Conservation (phyloP, 2,113 vertebrate genomes). For the Pseudorectes ferrugineus region DNA sequence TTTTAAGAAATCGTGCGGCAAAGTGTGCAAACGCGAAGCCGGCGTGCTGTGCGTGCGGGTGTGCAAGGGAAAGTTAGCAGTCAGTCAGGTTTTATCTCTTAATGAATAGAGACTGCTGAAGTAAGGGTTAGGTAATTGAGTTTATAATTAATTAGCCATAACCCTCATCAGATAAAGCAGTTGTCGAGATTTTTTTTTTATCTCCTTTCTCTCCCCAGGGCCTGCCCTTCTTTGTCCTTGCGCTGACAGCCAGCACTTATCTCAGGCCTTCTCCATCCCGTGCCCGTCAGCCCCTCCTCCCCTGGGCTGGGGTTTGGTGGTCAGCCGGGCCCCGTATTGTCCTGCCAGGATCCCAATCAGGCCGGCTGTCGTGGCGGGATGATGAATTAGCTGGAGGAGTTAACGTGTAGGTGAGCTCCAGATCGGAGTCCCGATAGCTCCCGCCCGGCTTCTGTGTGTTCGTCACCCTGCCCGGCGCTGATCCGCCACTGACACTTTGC, state of each 20-base stretch:
- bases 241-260: constrained; percentile 84
- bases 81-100: constrained; percentile 86
- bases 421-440: constrained; percentile 75
- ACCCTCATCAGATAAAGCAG: constrained; percentile 94
- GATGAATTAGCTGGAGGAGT: constrained; percentile 85
- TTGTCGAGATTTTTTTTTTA: constrained; percentile 74
- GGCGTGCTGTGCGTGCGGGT: not conserved
- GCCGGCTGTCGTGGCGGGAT: constrained; percentile 76
- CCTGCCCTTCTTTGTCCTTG: constrained; percentile 90
- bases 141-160: constrained; percentile 99
- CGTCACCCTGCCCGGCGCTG: constrained; percentile 25
- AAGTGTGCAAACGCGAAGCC: not conserved
- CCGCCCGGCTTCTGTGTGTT: constrained; percentile 24
- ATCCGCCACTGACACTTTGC: constrained; percentile 63
- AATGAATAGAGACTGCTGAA: constrained; percentile 93
- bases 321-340: constrained; percentile 69
- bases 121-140: constrained; percentile 97
- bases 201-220: constrained; percentile 82
- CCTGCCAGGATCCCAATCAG: constrained; percentile 64
- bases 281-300: constrained; percentile 63
- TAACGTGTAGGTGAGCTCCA: constrained; percentile 66
- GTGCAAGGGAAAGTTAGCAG: constrained; percentile 71
- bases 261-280: constrained; percentile 53
- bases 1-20: not conserved
- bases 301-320: constrained; percentile 60